Evolutionary conservation across 2,797 vertebrate genomes (phyloP).

Genomic region (Rhyacichthys aspro): DNA sequence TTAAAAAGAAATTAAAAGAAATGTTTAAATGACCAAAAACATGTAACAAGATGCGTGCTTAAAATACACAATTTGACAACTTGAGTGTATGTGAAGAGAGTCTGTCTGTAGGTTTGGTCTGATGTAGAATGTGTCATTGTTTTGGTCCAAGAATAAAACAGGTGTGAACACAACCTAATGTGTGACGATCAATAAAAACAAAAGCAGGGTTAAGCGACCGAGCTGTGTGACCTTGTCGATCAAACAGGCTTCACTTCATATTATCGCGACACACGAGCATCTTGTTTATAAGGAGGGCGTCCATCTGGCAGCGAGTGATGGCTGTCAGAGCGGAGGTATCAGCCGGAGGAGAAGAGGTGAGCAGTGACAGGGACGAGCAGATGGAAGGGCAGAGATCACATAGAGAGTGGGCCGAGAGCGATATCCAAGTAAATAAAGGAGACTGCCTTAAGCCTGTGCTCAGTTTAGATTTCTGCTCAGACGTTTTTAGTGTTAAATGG

Average conservation of each 20-base stretch:
- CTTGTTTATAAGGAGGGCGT: conserved; percentile 34
- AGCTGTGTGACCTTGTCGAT: conserved; percentile 8
- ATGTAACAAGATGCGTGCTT: too few species aligned
- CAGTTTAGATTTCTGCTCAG: not conserved
- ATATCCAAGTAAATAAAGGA: conserved; percentile 5
- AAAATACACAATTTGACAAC: too few species aligned
- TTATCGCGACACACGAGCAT: conserved; percentile 24
- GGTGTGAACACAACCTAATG: not conserved
- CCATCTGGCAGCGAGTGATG: conserved; percentile 46
- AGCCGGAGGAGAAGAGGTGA: conserved; percentile 39
- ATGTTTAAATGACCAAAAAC: too few species aligned
- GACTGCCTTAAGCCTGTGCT: not conserved
- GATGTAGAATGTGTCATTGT: not conserved
- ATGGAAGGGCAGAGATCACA: conserved; percentile 60
- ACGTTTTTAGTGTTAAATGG: conserved; percentile 9
- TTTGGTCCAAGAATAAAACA: not conserved
- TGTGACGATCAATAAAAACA: conserved; percentile 4
- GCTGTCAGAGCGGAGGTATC: conserved; percentile 56
- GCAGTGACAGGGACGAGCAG: conserved; percentile 50
- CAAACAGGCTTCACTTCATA: conserved; percentile 32
- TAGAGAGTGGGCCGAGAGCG: conserved; percentile 6
- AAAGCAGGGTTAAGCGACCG: conserved; percentile 18
- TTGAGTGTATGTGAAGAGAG: too few species aligned
- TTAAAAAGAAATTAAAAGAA: too few species aligned
- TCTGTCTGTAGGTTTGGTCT: not conserved